Evolutionary conservation across 2,113 vertebrate species (phyloP), one percentile per base, ranked within the genome.

Genomic region (Cyanoliseus patagonus): DNA sequence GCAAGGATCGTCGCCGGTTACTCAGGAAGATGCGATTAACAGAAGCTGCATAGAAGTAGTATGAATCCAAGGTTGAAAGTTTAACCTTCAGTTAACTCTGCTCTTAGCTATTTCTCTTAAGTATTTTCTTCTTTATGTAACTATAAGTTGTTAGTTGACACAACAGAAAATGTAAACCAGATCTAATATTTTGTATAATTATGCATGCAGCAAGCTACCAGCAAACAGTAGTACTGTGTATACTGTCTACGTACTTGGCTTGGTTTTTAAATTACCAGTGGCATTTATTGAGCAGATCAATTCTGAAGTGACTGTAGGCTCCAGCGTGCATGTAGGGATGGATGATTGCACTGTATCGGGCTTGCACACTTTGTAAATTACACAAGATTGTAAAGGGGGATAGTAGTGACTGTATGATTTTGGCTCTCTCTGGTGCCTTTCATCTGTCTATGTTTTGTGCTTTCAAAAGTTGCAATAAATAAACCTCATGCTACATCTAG

Each of bases 391-490:
- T 96, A 93, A 23, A 51, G 94, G 92, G 88, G 91, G 90, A 80
- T 92, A 66, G 95, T 9, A 92, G 95, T 39, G 81, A 94, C 91
- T 96, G 90, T 96, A 87, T 33, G 62, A 53, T 72, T 92, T 75
- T 19, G 92, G 92, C 90, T 90, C 86, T 88, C 42, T 86, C 86
- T 72, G 94, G 95, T 96, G 88, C 95, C 95, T 97, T 96, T 86
- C 88, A 73, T 84, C 92, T 96, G 83, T 94, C 69, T 84, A 11
- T 96, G 92, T 94, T 92, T 61, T 94, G 95, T 95, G 92, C 95
- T 95, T 96, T 96, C 42, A 1, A 84, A 97, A 96, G 86, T 67
- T 94, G 73, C 83, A 93, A 95, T 96, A 97, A 96, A 95, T 57
- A 95, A 96, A 88, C 55, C 94, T 96, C 77, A 25, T 90, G 86